phyloP scores from a whole-genome alignment of 2,113 vertebrate genomes.

The Pavo muticus region DNA sequence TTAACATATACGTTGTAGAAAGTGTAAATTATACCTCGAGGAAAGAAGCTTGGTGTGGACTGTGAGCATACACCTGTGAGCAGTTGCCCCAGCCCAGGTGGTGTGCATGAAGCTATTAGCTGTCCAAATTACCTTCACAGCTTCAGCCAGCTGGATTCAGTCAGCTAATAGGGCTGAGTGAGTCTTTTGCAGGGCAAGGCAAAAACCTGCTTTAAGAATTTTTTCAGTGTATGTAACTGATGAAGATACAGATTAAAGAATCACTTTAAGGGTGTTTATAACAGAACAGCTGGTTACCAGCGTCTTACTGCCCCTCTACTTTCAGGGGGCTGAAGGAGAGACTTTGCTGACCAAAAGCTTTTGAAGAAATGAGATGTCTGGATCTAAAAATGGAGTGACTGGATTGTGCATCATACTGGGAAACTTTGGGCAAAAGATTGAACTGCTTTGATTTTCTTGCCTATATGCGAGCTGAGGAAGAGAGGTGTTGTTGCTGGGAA shows the following conservation, averaged over 20 bases:
- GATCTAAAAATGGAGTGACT: not conserved
- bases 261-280: not conserved
- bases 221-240: not conserved
- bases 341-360: not conserved
- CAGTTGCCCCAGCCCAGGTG: not conserved
- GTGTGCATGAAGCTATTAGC: not conserved
- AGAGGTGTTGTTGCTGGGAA: not conserved
- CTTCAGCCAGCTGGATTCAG: not conserved
- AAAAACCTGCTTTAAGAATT: not conserved
- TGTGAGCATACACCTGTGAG: not conserved
- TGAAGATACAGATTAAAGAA: not conserved
- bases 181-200: not conserved
- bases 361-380: not conserved
- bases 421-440: not conserved
- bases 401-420: not conserved
- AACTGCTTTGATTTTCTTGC: not conserved
- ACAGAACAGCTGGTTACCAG: not conserved
- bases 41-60: not conserved
- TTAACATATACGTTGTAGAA: not conserved
- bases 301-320: not conserved
- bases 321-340: not conserved
- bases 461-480: not conserved
- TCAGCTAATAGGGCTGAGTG: not conserved
- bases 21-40: not conserved
- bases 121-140: not conserved